Evolutionary conservation across 2,888 invertebrate genomes (phyloP).

Genomic region (Frankliniella intonsa): DNA sequence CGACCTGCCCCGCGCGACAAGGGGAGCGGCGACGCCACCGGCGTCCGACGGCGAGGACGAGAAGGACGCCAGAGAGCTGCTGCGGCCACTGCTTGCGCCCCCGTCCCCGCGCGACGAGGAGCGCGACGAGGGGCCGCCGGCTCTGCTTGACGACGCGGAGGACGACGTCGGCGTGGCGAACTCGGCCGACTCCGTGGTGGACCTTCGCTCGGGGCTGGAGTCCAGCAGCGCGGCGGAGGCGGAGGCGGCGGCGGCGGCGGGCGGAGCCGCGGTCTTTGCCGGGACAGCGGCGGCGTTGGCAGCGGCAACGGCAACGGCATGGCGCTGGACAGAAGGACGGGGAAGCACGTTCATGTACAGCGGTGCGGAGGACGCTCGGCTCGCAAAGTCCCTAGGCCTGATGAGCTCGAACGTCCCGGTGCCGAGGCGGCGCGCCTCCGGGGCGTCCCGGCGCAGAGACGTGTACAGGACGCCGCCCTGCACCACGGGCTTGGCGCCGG

Average conservation of each 20-base stretch:
- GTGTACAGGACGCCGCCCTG: constrained; percentile 38
- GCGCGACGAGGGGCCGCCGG: neutral
- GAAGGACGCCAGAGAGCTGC: neutral
- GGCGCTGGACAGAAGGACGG: constrained; percentile 30
- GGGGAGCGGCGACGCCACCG: neutral
- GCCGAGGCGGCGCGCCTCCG: constrained; percentile 38
- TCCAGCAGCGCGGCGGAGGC: neutral
- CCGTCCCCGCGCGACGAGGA: neutral
- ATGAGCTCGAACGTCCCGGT: constrained; percentile 52
- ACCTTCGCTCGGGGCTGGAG: constrained; percentile 18
- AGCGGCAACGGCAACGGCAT: neutral
- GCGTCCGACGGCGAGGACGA: neutral
- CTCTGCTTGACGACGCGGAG: neutral
- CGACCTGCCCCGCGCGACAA: neutral
- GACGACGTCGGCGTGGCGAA: constrained; percentile 8
- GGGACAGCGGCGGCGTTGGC: neutral
- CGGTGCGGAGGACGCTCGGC: constrained; percentile 41
- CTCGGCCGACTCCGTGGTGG: constrained; percentile 10
- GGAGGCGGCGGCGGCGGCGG: no score
- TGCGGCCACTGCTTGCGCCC: neutral
- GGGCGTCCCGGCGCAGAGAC: constrained; percentile 36
- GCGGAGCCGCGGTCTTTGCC: neutral
- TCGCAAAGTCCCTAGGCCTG: constrained; percentile 54
- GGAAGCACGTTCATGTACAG: constrained; percentile 42
- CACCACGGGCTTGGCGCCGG: constrained; percentile 41